phyloP scores from a whole-genome alignment of 2,888 invertebrate species.

The Amiota mariae region DNA sequence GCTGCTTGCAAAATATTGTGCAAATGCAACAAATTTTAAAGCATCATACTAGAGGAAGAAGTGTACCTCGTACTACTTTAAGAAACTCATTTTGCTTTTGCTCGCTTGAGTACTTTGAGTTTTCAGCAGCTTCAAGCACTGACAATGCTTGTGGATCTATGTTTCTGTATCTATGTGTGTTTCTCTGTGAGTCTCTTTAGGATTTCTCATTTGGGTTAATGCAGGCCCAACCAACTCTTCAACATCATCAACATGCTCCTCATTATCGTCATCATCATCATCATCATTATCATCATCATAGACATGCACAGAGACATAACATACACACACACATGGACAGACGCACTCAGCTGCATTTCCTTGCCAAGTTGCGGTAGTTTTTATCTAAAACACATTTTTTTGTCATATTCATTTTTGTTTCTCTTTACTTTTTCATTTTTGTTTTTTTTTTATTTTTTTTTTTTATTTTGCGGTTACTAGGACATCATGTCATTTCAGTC shows the following conservation, averaged over 20 bases:
- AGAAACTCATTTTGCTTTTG: too few species aligned
- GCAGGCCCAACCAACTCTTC: slow-evolving; percentile 46
- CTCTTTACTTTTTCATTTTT: background rate
- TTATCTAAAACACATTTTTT: background rate
- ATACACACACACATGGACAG: background rate
- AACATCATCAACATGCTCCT: slow-evolving; percentile 4
- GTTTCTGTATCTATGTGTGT: background rate
- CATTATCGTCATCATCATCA: background rate
- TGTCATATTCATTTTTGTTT: slow-evolving; percentile 1
- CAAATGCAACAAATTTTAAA: too few species aligned
- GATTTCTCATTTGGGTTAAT: slow-evolving; percentile 64
- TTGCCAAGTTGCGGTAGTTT: slow-evolving; percentile 13
- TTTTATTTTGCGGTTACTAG: slow-evolving; percentile 63
- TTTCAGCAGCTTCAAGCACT: too few species aligned
- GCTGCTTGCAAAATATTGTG: too few species aligned
- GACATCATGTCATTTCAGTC: slow-evolving; percentile 55
- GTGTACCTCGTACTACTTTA: too few species aligned
- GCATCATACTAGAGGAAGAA: too few species aligned
- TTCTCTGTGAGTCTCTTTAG: slow-evolving; percentile 40
- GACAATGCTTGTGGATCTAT: too few species aligned
- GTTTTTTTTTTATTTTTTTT: slow-evolving; percentile 42
- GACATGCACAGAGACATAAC: slow-evolving; percentile 10
- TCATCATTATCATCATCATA: too few species aligned
- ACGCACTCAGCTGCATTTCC: slow-evolving; percentile 36
- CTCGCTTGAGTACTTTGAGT: too few species aligned